Percentiles rank a stretch among this genome's conserved stretches.
Evolutionary conservation across 2,797 vertebrate genomes (phyloP).

Genomic region (Cuniculus paca): DNA sequence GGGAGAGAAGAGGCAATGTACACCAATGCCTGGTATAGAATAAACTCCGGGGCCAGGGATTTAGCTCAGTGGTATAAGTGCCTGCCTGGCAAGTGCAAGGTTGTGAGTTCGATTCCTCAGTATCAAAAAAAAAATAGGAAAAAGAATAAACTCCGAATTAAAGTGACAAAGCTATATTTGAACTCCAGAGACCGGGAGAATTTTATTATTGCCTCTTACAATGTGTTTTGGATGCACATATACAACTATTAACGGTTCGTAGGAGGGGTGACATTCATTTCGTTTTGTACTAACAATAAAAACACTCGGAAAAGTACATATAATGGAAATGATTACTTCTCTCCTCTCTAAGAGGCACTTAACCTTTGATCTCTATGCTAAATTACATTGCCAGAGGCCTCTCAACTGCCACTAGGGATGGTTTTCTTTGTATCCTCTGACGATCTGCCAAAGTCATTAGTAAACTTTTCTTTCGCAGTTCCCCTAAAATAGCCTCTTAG

Average conservation of each 20-base stretch:
- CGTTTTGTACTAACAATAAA: constrained; percentile 69
- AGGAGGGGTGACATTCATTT: background rate
- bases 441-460: constrained; percentile 61
- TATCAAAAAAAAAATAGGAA: no score
- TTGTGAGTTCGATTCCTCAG: no score
- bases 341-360: constrained; percentile 60
- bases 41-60: no score
- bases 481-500: constrained; percentile 39
- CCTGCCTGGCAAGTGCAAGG: no score
- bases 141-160: constrained; percentile 63
- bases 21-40: background rate
- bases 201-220: constrained; percentile 62
- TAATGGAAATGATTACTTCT: constrained; percentile 65
- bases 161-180: constrained; percentile 74
- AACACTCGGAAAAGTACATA: constrained; percentile 54
- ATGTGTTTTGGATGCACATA: constrained; percentile 2
- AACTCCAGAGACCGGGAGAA: constrained; percentile 68
- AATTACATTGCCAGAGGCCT: constrained; percentile 61
- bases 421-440: constrained; percentile 47
- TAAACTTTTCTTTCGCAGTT: constrained; percentile 39
- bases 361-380: constrained; percentile 66
- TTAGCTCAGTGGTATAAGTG: no score
- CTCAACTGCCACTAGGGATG: constrained; percentile 10
- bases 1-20: background rate
- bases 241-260: constrained; percentile 29